phyloP scores from a whole-genome alignment of 2,888 invertebrate genomes.

The Boloria selene region DNA sequence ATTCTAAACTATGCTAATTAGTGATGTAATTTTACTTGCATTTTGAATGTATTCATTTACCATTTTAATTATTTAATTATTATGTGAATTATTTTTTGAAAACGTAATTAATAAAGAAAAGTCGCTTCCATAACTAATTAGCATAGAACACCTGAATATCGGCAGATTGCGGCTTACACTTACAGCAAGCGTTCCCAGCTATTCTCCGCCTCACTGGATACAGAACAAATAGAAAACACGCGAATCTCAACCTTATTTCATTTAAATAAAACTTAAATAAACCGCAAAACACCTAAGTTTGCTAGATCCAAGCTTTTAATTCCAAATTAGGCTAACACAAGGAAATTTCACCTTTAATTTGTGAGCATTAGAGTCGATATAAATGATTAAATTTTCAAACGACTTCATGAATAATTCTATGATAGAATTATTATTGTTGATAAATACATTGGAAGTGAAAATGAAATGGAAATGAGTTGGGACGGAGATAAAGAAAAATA shows the following conservation, averaged over 20 bases:
- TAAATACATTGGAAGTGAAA: conserved; percentile 22
- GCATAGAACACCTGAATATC: conserved; percentile 68
- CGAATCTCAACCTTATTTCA: conserved; percentile 43
- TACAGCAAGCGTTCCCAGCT: conserved; percentile 61
- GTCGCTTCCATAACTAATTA: conserved; percentile 52
- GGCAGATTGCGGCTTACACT: conserved; percentile 75
- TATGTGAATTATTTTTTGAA: neutral
- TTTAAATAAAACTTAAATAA: conserved; percentile 37
- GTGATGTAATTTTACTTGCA: too few species aligned
- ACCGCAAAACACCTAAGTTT: conserved; percentile 33
- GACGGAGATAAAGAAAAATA: neutral
- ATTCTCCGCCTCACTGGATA: conserved; percentile 50
- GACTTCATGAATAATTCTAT: conserved; percentile 31
- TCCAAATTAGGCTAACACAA: conserved; percentile 34
- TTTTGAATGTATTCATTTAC: neutral
- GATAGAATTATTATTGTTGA: conserved; percentile 36
- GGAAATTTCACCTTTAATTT: conserved; percentile 34
- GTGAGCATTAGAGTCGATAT: conserved; percentile 24
- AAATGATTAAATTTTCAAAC: conserved; percentile 20
- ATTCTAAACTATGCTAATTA: too few species aligned
- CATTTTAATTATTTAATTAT: too few species aligned
- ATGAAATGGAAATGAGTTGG: conserved; percentile 16
- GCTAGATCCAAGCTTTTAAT: conserved; percentile 47
- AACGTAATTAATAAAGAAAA: conserved; percentile 45
- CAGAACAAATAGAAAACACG: conserved; percentile 32